These are phyloP conservation scores for Arothron firmamentum DNA, from an alignment of 2,113 vertebrate species.

Conservation along the genomic window DNA sequence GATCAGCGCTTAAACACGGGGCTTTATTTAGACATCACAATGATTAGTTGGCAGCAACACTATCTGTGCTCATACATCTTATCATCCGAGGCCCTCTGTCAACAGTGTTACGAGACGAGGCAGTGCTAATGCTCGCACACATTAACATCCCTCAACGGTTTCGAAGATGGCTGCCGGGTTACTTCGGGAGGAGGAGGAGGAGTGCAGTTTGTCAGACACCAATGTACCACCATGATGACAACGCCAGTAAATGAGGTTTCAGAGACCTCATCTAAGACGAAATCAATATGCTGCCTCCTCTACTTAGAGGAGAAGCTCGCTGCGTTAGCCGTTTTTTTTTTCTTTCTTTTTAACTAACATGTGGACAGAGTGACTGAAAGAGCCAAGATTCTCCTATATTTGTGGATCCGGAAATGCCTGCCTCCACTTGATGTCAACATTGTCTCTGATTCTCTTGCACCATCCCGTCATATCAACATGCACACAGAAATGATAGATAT, in stretches of 20 bases:
- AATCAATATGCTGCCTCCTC: slow-evolving; percentile 77
- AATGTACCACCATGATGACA: slow-evolving; percentile 74
- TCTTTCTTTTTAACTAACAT: slow-evolving; percentile 27
- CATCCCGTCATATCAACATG: slow-evolving; percentile 42
- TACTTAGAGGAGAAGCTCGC: slow-evolving; percentile 66
- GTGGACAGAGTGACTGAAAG: slow-evolving; percentile 19
- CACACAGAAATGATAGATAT: slow-evolving; percentile 61
- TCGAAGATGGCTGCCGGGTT: slow-evolving; percentile 66
- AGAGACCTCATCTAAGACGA: slow-evolving; percentile 78
- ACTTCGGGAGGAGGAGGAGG: slow-evolving; percentile 54
- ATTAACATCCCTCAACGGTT: slow-evolving; percentile 68
- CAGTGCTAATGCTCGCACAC: slow-evolving; percentile 59
- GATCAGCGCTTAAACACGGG: slow-evolving; percentile 67
- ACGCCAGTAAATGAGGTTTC: slow-evolving; percentile 76
- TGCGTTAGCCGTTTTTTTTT: slow-evolving; percentile 57
- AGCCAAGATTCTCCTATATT: slow-evolving; percentile 47
- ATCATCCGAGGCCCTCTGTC: slow-evolving; percentile 67
- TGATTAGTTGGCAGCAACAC: slow-evolving; percentile 76
- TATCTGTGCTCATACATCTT: slow-evolving; percentile 70
- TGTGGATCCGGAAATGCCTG: slow-evolving; percentile 57
- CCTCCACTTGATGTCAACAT: slow-evolving; percentile 66
- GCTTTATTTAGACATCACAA: slow-evolving; percentile 76
- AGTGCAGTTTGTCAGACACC: slow-evolving; percentile 72
- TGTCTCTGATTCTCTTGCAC: slow-evolving; percentile 35
- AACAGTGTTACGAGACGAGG: slow-evolving; percentile 63